Conservation (phyloP, 2,888 invertebrate species). For the Alsophila aescularia region DNA sequence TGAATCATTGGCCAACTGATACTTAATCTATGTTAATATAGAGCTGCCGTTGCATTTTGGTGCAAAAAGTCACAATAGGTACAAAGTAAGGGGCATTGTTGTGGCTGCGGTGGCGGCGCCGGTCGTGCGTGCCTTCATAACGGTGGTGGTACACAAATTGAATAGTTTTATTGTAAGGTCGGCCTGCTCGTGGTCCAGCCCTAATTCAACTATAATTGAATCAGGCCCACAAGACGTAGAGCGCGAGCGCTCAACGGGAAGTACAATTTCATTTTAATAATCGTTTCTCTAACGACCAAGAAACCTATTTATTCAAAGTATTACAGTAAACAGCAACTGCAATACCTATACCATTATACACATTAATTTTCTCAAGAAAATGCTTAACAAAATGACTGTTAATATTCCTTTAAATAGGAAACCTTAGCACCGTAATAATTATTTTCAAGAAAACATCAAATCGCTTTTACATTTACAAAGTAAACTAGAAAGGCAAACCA, state of each 20-base stretch:
- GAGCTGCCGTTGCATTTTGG: conserved; percentile 65
- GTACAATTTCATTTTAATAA: not conserved
- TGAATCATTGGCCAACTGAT: conserved; percentile 53
- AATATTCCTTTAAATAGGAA: conserved; percentile 11
- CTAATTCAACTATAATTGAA: conserved; percentile 71
- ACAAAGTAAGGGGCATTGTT: conserved; percentile 53
- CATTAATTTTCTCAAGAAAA: not conserved
- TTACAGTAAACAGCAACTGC: not conserved
- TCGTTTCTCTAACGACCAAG: not conserved
- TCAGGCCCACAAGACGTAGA: conserved; percentile 44
- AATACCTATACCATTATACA: not conserved
- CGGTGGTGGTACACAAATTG: conserved; percentile 74
- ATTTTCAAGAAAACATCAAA: conserved; percentile 14
- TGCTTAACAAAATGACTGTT: not conserved
- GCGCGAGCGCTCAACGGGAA: not conserved
- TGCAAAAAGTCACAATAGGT: conserved; percentile 72
- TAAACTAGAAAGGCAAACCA: conserved; percentile 22
- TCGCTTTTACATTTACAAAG: conserved; percentile 15
- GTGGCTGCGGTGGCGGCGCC: conserved; percentile 45
- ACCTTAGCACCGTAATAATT: conserved; percentile 13
- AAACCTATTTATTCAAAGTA: not conserved
- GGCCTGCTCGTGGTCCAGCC: conserved; percentile 59
- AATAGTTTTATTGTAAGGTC: conserved; percentile 70
- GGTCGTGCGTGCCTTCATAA: conserved; percentile 73
- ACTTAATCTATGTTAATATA: conserved; percentile 42